These are phyloP conservation scores for Boleophthalmus pectinirostris DNA, from an alignment of 2,113 vertebrate species.

Conservation along the genomic window DNA sequence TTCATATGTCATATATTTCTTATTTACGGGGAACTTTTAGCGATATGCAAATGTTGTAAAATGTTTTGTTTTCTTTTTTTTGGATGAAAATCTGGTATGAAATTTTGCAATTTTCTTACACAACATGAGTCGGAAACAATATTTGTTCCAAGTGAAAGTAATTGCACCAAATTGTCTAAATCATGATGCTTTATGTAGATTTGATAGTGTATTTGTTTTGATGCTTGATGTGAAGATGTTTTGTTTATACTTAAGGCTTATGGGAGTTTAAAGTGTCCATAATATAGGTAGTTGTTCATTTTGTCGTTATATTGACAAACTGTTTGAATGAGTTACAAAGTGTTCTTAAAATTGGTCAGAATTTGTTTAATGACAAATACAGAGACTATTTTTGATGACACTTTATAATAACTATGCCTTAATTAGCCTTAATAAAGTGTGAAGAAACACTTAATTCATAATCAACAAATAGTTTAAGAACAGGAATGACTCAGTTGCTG, in stretches of 20 bases:
- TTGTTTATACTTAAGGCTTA: neutral
- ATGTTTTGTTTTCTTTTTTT: too few relatives aligned
- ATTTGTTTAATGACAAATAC: too few relatives aligned
- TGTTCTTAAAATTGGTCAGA: too few relatives aligned
- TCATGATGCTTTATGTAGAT: neutral
- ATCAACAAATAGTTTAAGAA: too few relatives aligned
- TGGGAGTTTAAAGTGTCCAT: neutral
- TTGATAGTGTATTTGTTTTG: neutral
- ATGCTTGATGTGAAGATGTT: neutral
- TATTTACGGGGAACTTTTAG: neutral
- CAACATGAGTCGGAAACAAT: neutral
- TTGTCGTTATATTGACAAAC: neutral
- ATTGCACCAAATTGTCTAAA: neutral
- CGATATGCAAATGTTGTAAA: too few relatives aligned
- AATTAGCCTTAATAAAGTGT: too few relatives aligned
- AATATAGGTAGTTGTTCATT: neutral
- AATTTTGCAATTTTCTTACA: neutral
- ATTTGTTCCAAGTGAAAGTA: neutral
- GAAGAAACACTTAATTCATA: too few relatives aligned
- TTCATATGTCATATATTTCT: neutral
- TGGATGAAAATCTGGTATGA: too few relatives aligned
- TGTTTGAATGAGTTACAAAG: too few relatives aligned
- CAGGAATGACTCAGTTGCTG: too few relatives aligned
- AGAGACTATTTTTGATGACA: too few relatives aligned
- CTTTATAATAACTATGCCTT: too few relatives aligned